Conservation (phyloP, 1,140 invertebrate species). For the Aphaenogaster ashmeadi region DNA sequence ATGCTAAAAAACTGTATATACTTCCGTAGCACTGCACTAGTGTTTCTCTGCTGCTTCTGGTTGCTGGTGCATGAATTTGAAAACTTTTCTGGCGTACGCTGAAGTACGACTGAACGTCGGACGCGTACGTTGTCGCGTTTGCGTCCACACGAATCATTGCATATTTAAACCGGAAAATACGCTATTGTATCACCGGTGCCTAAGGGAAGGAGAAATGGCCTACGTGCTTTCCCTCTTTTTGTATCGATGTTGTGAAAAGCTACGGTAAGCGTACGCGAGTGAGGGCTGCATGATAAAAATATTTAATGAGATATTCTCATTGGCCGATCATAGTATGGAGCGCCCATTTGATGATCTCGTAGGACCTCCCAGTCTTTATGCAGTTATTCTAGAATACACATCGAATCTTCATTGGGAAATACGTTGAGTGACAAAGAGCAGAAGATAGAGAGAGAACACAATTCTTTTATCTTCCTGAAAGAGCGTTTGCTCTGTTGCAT, state of each 20-base stretch:
- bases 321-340: background rate
- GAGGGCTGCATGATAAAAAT: conserved; percentile 25
- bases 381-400: conserved; percentile 12
- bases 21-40: background rate
- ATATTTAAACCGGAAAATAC: conserved; percentile 20
- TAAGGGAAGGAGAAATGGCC: background rate
- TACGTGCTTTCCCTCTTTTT: background rate
- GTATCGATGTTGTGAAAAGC: background rate
- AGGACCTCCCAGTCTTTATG: background rate
- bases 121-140: background rate
- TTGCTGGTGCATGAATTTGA: background rate
- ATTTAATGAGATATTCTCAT: conserved; percentile 47
- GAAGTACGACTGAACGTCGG: background rate
- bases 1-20: background rate
- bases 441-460: background rate
- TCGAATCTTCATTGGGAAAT: conserved; percentile 16
- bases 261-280: background rate
- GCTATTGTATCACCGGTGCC: background rate
- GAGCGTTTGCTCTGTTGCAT: background rate
- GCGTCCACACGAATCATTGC: conserved; percentile 22
- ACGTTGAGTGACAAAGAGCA: background rate
- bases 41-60: background rate
- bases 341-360: background rate
- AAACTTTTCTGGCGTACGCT: conserved; percentile 1
- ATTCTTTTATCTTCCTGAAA: background rate